Evolutionary conservation across 1,140 invertebrate genomes (phyloP).

Genomic region (Oncopodura yosiiana): DNA sequence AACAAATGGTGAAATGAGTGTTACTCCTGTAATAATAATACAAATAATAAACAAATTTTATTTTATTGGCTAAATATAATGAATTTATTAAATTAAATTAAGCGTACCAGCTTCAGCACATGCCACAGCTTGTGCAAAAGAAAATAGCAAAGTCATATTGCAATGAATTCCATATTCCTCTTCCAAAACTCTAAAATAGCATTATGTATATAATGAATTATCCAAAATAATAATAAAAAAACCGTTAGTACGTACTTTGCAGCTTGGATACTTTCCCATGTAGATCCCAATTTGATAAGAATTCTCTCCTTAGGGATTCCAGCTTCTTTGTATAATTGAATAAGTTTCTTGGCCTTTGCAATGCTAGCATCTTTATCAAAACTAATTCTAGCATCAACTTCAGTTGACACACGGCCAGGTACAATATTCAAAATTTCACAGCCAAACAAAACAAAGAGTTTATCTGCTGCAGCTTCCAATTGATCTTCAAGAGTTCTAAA

Average conservation of each 20-base stretch:
- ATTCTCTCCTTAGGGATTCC: conserved; percentile 87
- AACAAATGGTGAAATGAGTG: conserved; percentile 89
- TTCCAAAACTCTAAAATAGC: conserved; percentile 64
- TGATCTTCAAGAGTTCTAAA: conserved; percentile 58
- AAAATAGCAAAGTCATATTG: conserved; percentile 94
- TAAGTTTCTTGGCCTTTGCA: conserved; percentile 76
- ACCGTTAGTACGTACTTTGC: conserved; percentile 71
- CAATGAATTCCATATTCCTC: conserved; percentile 89
- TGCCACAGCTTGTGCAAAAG: conserved; percentile 89
- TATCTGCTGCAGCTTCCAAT: conserved; percentile 73
- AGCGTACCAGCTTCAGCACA: conserved; percentile 97
- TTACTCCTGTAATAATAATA: no score
- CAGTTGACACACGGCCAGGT: conserved; percentile 94
- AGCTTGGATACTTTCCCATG: conserved; percentile 98
- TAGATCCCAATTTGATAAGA: conserved; percentile 93
- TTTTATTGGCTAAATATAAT: no score
- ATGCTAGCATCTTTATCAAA: conserved; percentile 89
- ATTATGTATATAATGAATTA: not conserved
- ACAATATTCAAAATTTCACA: conserved; percentile 95
- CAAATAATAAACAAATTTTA: no score
- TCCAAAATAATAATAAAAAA: no score
- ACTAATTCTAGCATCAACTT: conserved; percentile 95
- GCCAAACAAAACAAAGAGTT: conserved; percentile 90
- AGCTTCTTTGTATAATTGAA: conserved; percentile 76
- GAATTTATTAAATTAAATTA: no score